Evolutionary conservation across 2,797 vertebrate genomes (phyloP).

Genomic region (Manis javanica): DNA sequence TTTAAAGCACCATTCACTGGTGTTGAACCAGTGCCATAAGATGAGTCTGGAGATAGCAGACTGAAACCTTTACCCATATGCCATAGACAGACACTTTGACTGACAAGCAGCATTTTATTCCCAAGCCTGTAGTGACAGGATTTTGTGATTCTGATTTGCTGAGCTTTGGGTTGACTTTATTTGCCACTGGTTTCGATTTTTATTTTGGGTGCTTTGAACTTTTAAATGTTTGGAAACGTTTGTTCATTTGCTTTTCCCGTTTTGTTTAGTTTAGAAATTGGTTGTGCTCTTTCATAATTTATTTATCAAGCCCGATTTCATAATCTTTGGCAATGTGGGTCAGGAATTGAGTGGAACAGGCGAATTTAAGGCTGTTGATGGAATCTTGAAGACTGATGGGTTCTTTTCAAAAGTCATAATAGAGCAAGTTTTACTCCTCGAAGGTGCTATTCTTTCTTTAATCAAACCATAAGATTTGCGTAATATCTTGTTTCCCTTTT

Average conservation of each 20-base stretch:
- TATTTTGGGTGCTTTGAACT: slow-evolving; percentile 74
- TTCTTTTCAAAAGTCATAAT: slow-evolving; percentile 22
- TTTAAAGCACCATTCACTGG: slow-evolving; percentile 86
- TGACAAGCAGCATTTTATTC: slow-evolving; percentile 87
- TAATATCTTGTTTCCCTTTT: slow-evolving; percentile 53
- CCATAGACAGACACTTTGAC: slow-evolving; percentile 87
- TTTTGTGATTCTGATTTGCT: slow-evolving; percentile 81
- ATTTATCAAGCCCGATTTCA: slow-evolving; percentile 74
- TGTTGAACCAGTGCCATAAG: slow-evolving; percentile 88
- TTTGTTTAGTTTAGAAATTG: slow-evolving; percentile 71
- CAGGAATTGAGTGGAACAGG: slow-evolving; percentile 47
- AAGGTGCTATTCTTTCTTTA: slow-evolving; percentile 37
- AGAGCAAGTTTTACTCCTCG: neutral
- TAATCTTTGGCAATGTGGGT: slow-evolving; percentile 73
- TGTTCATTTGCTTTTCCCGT: slow-evolving; percentile 76
- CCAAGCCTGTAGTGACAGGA: slow-evolving; percentile 80
- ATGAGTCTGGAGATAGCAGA: slow-evolving; percentile 89
- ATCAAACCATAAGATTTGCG: neutral
- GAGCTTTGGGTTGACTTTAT: slow-evolving; percentile 83
- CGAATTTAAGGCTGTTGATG: slow-evolving; percentile 25
- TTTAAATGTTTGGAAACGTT: slow-evolving; percentile 80
- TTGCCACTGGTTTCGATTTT: slow-evolving; percentile 79
- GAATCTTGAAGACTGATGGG: slow-evolving; percentile 29
- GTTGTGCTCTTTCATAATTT: slow-evolving; percentile 72
- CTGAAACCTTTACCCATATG: slow-evolving; percentile 89